phyloP scores from a whole-genome alignment of 2,113 vertebrate genomes.

The Passerina amoena region DNA sequence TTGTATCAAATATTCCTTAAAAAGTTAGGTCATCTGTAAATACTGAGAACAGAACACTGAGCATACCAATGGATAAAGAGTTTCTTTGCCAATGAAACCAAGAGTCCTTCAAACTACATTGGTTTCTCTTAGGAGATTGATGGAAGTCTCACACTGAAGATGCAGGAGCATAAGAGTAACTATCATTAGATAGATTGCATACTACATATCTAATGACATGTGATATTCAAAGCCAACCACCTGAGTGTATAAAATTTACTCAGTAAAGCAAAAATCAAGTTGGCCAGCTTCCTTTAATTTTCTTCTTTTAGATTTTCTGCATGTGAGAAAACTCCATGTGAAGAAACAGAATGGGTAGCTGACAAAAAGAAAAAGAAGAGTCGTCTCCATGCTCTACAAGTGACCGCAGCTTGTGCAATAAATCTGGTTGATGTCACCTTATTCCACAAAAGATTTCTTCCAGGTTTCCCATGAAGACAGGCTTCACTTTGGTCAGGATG shows the following conservation, averaged over 20 bases:
- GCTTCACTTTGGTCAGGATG: neutral
- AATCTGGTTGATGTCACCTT: neutral
- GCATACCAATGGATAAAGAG: neutral
- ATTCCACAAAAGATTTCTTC: neutral
- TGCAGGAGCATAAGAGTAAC: neutral
- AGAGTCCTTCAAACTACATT: neutral
- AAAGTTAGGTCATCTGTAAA: neutral
- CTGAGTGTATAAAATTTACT: neutral
- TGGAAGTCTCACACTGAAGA: neutral
- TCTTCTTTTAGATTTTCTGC: conserved; percentile 37
- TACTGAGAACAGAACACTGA: neutral
- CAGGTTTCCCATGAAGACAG: neutral
- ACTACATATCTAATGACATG: neutral
- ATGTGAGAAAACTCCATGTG: neutral
- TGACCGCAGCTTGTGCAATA: neutral
- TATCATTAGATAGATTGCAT: neutral
- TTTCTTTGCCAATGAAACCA: neutral
- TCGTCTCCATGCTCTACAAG: neutral
- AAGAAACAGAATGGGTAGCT: neutral
- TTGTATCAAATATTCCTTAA: neutral
- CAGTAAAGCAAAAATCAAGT: neutral
- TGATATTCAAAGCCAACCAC: neutral
- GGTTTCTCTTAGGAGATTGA: neutral
- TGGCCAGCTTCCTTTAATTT: conserved; percentile 20
- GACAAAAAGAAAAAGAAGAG: neutral